Percentiles rank a stretch among this genome's conserved stretches.
Evolutionary conservation across 2,888 invertebrate species (phyloP).

Genomic region (Cephus pygmeus): DNA sequence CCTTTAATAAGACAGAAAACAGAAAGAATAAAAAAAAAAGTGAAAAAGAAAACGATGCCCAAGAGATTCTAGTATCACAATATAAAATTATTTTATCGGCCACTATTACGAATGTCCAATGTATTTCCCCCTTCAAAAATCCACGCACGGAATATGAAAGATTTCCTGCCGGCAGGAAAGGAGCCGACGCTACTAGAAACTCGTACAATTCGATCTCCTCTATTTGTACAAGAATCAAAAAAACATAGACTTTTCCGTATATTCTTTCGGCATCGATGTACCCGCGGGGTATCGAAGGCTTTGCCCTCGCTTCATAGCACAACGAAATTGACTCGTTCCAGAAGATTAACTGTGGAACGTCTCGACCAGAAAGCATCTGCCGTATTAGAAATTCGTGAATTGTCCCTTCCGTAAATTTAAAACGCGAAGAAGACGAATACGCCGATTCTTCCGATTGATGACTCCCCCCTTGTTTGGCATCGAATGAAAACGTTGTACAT

Average conservation of each 20-base stretch:
- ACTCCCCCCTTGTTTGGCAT: not conserved
- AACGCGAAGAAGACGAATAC: not conserved
- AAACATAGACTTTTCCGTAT: not conserved
- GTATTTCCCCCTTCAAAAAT: not conserved
- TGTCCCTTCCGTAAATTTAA: not conserved
- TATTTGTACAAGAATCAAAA: not conserved
- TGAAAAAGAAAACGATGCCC: not conserved
- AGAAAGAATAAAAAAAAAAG: not conserved
- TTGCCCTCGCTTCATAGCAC: constrained; percentile 50
- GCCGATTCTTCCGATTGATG: not conserved
- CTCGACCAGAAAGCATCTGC: not conserved
- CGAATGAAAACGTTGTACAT: not conserved
- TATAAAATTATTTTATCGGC: not conserved
- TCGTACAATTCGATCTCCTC: not conserved
- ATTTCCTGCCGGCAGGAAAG: not conserved
- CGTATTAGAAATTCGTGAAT: not conserved
- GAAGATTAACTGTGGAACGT: constrained; percentile 40
- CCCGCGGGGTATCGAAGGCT: constrained; percentile 36
- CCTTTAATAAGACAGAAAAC: not conserved
- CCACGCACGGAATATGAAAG: not conserved
- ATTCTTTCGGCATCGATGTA: not conserved
- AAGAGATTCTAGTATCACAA: not conserved
- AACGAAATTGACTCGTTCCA: constrained; percentile 55
- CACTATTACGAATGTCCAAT: not conserved
- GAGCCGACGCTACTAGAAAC: not conserved